Evolutionary conservation across 2,113 vertebrate genomes (phyloP), one percentile per base, ranked within the genome.

Genomic region (Meriones unguiculatus): DNA sequence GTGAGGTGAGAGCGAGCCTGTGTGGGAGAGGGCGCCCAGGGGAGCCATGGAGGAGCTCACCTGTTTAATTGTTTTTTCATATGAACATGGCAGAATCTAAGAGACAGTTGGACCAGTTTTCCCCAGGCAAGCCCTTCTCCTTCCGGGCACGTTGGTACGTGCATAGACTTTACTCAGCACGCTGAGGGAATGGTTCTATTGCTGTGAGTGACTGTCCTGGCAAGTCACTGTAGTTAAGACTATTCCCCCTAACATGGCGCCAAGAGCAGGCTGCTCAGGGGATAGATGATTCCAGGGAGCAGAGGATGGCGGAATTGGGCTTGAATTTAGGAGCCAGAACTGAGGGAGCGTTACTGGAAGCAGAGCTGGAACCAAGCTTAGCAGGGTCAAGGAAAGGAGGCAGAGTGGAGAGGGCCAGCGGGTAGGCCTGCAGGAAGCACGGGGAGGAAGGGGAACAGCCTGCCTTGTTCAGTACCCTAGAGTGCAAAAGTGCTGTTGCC

Each of bases 121-220:
- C 73, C 87, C 75, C 89, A 9, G 5, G 64, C 73, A 35, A 25
- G 87, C 2, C 28, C 41, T 41, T 32, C 5, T 8, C 59, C 69
- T 86, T 32, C 24, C 78, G 2, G 14, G 57, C 94, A 4, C 6
- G 93, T 35, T 15, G 73, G 78, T 20, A 14, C 95, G 81, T 2
- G 93, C 35, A 52, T 17, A 46, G 28, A 59, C 62, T 78, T 91
- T 35, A 80, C 73, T 89, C 52, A 4, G 2, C 57, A 82, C 65
- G 69, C 64, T 69, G 35, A 92, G 93, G 85, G 94, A 89, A 91
- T 87, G 59, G 70, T 96, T 54, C 84, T 84, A 67, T 70, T 84
- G 78, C 50, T 75, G 46, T 46, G 87, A 52, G 70, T 52, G 7
- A 1, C 50, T 82, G 50, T 72, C 90, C 73, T 65, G 35, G 80